Base-by-base conservation (phyloP, 1,140 invertebrate genomes). In the Tenebrio molitor region DNA sequence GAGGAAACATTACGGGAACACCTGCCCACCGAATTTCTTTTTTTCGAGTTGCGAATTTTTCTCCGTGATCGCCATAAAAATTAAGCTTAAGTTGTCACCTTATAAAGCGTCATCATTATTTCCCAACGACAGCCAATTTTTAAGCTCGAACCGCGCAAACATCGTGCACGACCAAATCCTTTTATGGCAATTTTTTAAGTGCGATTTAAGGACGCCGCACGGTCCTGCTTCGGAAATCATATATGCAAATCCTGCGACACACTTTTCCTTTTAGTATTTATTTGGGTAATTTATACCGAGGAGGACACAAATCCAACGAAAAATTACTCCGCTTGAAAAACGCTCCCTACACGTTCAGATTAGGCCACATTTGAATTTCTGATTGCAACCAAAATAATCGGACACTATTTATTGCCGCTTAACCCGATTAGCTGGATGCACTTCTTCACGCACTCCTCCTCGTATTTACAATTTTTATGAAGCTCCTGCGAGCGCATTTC, bases 261-360 rank as follows among this genome's bases (percentile, higher is more conserved):
- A 69, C 67, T 69, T 65, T 65, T 65, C 34, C 63, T 69, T 68
- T 69, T 69, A 69, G 41, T 69, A 53, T 69, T 69, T 69, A 69
- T 69, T 69, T 69, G 12, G 41, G 46, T 69, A 69, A 69, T 69
- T 69, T 53, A 69, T 53, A 69, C 29, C 6, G 19, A 69, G 14
- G 67, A 44, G 19, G 50, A 50, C 41, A 69, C 33, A 46, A 69
- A 69, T 46, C 44, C 41, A 69, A 69, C 41, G 67, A 69, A 69
- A 69, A 69, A 69, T 69, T 29, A 69, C 10, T 16, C 8, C n/a
- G 23, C 2, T 17, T 25, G 21, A 58, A 58, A 58, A 58, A 58
- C 50, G 21, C 14, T 23, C 17, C 8, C 44, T 50, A 29, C 50
- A 58, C 23, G 29, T 58, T 29, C 15, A 25, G 50, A 29, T 14